Conservation (phyloP, 2,113 vertebrate species). For the Agapornis roseicollis region DNA sequence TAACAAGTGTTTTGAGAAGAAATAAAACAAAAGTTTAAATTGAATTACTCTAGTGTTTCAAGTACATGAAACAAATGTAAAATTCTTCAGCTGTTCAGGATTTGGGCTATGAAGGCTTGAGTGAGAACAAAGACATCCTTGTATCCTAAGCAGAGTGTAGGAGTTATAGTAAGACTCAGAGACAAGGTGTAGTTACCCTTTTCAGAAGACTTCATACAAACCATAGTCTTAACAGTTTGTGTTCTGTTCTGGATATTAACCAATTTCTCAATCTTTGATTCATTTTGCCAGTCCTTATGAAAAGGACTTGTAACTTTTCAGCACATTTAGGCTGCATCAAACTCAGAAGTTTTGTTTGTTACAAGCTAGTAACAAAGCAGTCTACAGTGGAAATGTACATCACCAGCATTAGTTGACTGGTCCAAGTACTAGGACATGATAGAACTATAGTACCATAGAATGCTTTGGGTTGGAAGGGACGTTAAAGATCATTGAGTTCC, state of each 20-base stretch:
- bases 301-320: not conserved
- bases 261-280: not conserved
- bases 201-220: not conserved
- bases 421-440: not conserved
- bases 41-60: not conserved
- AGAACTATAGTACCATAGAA: not conserved
- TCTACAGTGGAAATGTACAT: not conserved
- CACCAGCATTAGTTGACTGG: not conserved
- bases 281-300: not conserved
- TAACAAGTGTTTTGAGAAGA: not conserved
- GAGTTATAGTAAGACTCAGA: not conserved
- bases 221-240: not conserved
- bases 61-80: not conserved
- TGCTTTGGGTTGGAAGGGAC: not conserved
- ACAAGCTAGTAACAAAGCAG: not conserved
- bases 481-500: not conserved
- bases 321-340: not conserved
- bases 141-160: not conserved
- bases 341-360: not conserved
- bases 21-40: not conserved
- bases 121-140: not conserved
- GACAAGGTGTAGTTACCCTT: not conserved
- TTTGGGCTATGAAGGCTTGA: not conserved
- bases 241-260: not conserved
- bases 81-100: not conserved